Base-by-base conservation (phyloP, 2,797 vertebrate genomes). In the Cossypha dichroa region DNA sequence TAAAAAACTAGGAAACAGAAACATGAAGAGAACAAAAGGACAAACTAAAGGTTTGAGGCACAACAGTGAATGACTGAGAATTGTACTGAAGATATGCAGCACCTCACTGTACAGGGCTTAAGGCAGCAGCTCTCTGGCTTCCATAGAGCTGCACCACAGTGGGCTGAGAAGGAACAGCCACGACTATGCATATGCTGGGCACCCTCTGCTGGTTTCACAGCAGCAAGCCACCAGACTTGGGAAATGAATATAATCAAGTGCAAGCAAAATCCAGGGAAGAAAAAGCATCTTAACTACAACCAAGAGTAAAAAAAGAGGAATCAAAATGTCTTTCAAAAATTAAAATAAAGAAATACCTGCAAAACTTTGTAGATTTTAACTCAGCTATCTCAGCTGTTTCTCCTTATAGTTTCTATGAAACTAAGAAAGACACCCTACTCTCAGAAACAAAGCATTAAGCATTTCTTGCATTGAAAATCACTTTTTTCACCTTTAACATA, bases 131-230 rank as follows among this genome's bases (percentile, higher is more conserved):
- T 72, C 34, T 18, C 66, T 41, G 40, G 21, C 31, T 69, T 55
- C 63, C 33, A 45, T 0, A 3, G 5, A 72, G 17, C 69, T 7
- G 2, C 45, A 43, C 1, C 31, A n/a, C 34, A 21, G 34, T 0
- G 31, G 40, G 29, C 33, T 11, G 22, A 7, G 38, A 64, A 64
- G 23, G 45, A 68, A 36, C 31, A 72, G 33, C 55, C 16, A 28
- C 1, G 2, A 62, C 36, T 38, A 13, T 2, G 4, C 7, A 11
- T 3, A 63, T 15, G 36, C 46, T 54, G 88, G 23, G 94, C 94
- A 63, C 94, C 94, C 94, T 94, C 96, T 97, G 82, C 94, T 92
- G 95, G 95, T 40, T 26, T 72, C 84, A 66, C 68, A 85, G 74
- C 75, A 77, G 51, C 45, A 43, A 59, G 80, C 59, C 84, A 54